phyloP scores from a whole-genome alignment of 1,140 invertebrate species.

The Chymomyza costata region DNA sequence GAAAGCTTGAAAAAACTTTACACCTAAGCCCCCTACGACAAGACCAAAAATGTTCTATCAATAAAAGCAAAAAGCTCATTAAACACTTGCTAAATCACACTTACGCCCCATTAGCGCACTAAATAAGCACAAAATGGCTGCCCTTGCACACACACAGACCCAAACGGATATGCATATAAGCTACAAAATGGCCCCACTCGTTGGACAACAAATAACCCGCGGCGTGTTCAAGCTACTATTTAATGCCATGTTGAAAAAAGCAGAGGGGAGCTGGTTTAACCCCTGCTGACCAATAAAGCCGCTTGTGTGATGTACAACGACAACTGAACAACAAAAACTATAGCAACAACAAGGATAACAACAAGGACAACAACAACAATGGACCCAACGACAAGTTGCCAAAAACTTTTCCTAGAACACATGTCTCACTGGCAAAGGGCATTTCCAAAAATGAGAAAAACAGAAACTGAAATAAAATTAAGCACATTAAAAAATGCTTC shows the following conservation, averaged over 20 bases:
- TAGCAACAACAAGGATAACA: conserved; percentile 47
- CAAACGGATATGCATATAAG: too few species aligned
- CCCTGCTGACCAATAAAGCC: conserved; percentile 71
- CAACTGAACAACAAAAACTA: conserved; percentile 46
- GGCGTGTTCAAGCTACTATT: conserved; percentile 39
- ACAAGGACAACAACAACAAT: conserved; percentile 3
- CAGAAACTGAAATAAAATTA: conserved; percentile 57
- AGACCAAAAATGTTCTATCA: too few species aligned
- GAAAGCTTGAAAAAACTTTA: too few species aligned
- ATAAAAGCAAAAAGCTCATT: conserved; percentile 61
- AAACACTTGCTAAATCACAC: conserved; percentile 68
- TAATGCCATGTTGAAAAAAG: conserved; percentile 62
- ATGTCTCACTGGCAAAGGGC: not conserved
- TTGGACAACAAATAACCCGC: conserved; percentile 62
- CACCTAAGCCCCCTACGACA: too few species aligned
- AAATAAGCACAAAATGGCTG: conserved; percentile 61
- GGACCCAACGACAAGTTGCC: too few species aligned
- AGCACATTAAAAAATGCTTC: conserved; percentile 72
- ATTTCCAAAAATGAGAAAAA: conserved; percentile 2
- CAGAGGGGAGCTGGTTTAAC: conserved; percentile 59
- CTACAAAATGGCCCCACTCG: conserved; percentile 34
- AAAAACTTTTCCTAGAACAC: too few species aligned
- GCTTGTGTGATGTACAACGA: conserved; percentile 66
- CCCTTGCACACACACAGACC: not conserved
- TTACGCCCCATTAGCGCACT: conserved; percentile 67